Evolutionary conservation across 2,797 vertebrate species (phyloP).

Genomic region (Tragelaphus oryx): DNA sequence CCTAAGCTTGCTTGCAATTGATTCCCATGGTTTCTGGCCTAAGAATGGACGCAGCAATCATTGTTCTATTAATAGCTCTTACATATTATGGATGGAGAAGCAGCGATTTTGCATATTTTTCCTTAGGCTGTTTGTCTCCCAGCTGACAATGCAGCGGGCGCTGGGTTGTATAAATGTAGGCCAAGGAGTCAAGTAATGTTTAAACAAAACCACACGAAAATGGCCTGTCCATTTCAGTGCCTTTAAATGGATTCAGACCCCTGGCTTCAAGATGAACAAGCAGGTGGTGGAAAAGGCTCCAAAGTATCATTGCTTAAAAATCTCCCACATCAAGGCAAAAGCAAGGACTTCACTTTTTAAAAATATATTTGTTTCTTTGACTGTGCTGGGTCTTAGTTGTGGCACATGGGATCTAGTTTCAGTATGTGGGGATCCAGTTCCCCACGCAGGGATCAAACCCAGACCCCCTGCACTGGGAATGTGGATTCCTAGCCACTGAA

Average conservation of each 20-base stretch:
- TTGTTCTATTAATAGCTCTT: not conserved
- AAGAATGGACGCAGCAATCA: not conserved
- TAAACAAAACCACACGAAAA: not conserved
- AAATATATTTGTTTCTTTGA: not conserved
- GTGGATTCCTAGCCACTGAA: not conserved
- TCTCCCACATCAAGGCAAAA: not conserved
- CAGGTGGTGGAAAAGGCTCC: not conserved
- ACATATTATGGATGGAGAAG: not conserved
- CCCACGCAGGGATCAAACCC: not conserved
- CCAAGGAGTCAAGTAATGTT: not conserved
- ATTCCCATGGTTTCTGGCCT: not conserved
- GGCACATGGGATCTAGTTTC: not conserved
- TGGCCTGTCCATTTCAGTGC: not conserved
- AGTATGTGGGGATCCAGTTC: not conserved
- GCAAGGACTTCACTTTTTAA: not conserved
- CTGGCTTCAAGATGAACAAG: not conserved
- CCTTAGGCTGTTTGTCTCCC: not conserved
- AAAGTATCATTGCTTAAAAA: not conserved
- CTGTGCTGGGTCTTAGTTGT: not conserved
- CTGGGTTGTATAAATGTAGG: not conserved
- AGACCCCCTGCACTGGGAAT: not conserved
- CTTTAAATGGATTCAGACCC: not conserved
- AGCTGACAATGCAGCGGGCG: not conserved
- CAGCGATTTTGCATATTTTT: not conserved
- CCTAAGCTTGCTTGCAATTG: not conserved